Base-by-base conservation (phyloP, 1,140 invertebrate species). In the Drosophila sproati region DNA sequence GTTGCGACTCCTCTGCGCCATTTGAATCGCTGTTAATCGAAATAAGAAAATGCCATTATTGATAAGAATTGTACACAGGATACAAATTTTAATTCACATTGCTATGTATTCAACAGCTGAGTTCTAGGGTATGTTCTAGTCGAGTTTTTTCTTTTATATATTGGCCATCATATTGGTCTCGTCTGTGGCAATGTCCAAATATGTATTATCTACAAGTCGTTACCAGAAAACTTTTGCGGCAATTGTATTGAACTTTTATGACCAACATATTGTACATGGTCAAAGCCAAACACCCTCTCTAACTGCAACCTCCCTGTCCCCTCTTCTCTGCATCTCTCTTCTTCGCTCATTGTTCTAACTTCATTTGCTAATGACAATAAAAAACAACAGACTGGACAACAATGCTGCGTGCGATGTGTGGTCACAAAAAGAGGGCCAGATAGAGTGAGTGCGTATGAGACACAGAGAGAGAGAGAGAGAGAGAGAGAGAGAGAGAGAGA, bases 331-430 rank as follows among this genome's bases (percentile, higher is more conserved):
- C 5, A 6, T 47, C 35, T 68, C 7, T 35, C 31, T 3, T 2
- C 45, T 4, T 5, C 32, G 51, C 12, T 52, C 12, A 20, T 5
- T n/a, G 52, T 57, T 6, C 61, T 68, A 87, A 83, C 82, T 91
- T 83, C 74, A 83, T 91, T 91, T 91, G 74, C 88, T 91, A 88
- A 91, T 91, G 82, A 91, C 87, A 64, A 87, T 87, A 87, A 91
- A 91, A 82, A 67, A 50, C 73, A 68, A 68, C 56, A 47, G 47
- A 31, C 56, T 2, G 52, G 29, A 76, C 29, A 72, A 72, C 73
- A 76, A 59, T 67, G 45, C 37, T 34, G 37, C 32, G 8, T 2
- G 7, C 5, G 20, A 8, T 5, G 45, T 10, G 32, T 45, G 12
- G 12, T 3, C 20, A 20, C 0, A 20, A 20, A 20, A 20, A 1